Conservation (phyloP, 2,113 vertebrate genomes). For the Progne subis region DNA sequence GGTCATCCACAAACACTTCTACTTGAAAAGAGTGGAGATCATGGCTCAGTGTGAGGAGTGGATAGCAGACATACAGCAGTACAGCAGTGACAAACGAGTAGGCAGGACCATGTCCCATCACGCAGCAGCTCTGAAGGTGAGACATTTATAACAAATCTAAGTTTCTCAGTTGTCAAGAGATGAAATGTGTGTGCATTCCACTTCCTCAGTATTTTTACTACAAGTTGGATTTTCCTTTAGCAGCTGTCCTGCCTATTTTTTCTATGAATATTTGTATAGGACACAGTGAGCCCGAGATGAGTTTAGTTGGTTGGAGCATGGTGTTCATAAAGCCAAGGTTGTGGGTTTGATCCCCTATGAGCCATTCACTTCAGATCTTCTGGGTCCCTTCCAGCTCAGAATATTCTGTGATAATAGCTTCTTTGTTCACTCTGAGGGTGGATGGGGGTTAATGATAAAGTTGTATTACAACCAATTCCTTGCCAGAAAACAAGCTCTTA, state of each 20-base stretch:
- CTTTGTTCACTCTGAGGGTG: neutral
- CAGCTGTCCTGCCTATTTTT: neutral
- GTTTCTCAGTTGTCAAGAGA: neutral
- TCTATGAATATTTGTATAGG: neutral
- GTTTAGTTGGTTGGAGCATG: neutral
- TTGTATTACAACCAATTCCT: neutral
- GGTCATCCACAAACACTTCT: slow-evolving; percentile 99
- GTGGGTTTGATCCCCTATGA: neutral
- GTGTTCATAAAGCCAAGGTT: fast-evolving
- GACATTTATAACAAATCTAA: neutral
- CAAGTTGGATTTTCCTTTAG: neutral
- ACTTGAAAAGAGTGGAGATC: slow-evolving; percentile 95
- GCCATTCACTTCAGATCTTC: neutral
- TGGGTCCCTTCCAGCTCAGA: neutral
- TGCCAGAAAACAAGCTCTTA: neutral
- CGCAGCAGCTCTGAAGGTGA: slow-evolving; percentile 95
- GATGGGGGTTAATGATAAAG: neutral
- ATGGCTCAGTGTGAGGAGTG: slow-evolving; percentile 98
- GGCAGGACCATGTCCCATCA: slow-evolving; percentile 99
- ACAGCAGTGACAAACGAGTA: slow-evolving; percentile 97
- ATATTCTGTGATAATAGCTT: neutral
- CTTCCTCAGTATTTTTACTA: neutral
- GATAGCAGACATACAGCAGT: slow-evolving; percentile 99
- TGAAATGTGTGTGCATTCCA: neutral
- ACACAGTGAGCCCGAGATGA: fast-evolving